Evolutionary conservation across 2,888 invertebrate genomes (phyloP), one percentile per base, ranked within the genome.

Genomic region (Ophion ventricosus): DNA sequence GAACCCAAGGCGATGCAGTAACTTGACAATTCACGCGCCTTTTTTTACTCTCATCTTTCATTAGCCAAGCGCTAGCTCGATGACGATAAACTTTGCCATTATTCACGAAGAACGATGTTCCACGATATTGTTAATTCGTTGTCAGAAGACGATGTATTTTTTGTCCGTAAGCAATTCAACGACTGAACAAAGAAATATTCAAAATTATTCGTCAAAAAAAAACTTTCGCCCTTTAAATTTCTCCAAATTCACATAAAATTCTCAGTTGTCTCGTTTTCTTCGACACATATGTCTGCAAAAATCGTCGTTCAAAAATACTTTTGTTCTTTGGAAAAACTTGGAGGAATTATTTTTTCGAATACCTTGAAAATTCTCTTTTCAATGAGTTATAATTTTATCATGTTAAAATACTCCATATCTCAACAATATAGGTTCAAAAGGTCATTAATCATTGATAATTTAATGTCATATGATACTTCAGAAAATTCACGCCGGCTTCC

Each of bases 401-500:
- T n/a, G n/a, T n/a, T n/a, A n/a, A n/a, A n/a, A n/a, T n/a, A n/a
- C n/a, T n/a, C n/a, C n/a, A n/a, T n/a, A n/a, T n/a, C n/a, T n/a
- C n/a, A n/a, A 11, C 49, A 49, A 74, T 14, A 35, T 59, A 3
- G 25, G 11, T 49, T 49, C 59, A 23, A 59, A 35, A 59, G n/a
- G 20, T 67, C 74, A 63, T 75, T 49, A 72, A 83, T 75, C 74
- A 59, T 35, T 64, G 70, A 64, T 75, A 69, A 70, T 78, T 83
- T 75, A 72, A 72, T 70, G 63, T 64, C 70, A 23, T 4, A 57
- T 57, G 56, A 26, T 56, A 57, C n/a, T 43, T 54, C 61, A n/a
- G 43, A 29, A 56, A 40, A 66, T 40, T 17, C 35, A 56, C 29
- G 57, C 54, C 54, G 29, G n/a, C 69, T 57, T 69, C 20, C 67